Evolutionary conservation across 2,113 vertebrate species (phyloP).

Genomic region (Arothron firmamentum): DNA sequence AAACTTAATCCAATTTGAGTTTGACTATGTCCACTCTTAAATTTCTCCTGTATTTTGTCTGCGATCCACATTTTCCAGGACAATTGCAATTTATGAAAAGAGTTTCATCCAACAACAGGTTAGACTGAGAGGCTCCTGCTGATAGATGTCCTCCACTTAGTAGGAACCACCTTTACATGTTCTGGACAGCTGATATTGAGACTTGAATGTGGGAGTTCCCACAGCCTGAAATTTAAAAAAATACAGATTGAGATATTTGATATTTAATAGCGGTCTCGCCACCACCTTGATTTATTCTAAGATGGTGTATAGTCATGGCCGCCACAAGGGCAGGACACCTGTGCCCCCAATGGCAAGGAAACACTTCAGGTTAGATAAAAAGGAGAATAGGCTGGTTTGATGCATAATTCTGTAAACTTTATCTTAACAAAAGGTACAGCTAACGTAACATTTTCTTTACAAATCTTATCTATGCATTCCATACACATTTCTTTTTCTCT

Average conservation of each 20-base stretch:
- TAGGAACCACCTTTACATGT: too few relatives aligned
- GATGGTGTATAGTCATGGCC: too few relatives aligned
- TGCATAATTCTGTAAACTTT: constrained; percentile 61
- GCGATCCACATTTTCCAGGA: background rate
- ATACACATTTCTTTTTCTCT: background rate
- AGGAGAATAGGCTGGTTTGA: constrained; percentile 53
- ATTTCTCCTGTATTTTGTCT: constrained; percentile 24
- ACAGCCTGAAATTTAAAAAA: too few relatives aligned
- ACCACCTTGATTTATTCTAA: too few relatives aligned
- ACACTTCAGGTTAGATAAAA: constrained; percentile 7
- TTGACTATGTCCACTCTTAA: background rate
- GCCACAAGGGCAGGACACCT: background rate
- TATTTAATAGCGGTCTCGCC: too few relatives aligned
- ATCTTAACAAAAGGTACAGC: constrained; percentile 61
- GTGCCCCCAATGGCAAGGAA: background rate
- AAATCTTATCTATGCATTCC: constrained; percentile 12
- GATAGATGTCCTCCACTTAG: too few relatives aligned
- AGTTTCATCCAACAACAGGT: too few relatives aligned
- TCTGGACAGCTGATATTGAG: too few relatives aligned
- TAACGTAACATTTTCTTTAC: constrained; percentile 47
- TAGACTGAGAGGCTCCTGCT: too few relatives aligned
- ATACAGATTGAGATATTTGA: too few relatives aligned
- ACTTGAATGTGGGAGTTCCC: too few relatives aligned
- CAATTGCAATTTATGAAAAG: too few relatives aligned
- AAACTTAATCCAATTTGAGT: constrained; percentile 56